Percentiles rank a stretch among this genome's conserved stretches.
Conservation (phyloP, 2,888 invertebrate genomes). For the Rhodophaea formosa region DNA sequence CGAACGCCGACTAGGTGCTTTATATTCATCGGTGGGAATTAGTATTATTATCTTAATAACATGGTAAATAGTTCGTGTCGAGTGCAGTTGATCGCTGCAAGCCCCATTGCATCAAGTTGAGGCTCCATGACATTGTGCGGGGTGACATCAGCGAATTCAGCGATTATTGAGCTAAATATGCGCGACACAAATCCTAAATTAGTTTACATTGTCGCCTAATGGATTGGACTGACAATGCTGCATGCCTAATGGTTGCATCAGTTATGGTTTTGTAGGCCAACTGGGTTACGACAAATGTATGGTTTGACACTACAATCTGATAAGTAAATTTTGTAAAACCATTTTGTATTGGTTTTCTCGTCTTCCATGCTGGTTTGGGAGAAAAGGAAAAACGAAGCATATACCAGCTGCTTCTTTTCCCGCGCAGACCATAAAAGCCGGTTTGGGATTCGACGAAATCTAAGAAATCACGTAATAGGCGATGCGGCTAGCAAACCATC, state of each 20-base stretch:
- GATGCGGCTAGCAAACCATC: too few relatives aligned
- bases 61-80: constrained; percentile 31
- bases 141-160: constrained; percentile 58
- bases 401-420: too few relatives aligned
- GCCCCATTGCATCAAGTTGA: constrained; percentile 39
- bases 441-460: too few relatives aligned
- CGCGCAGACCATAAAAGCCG: too few relatives aligned
- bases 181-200: constrained; percentile 29
- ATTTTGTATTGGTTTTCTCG: too few relatives aligned
- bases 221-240: constrained; percentile 9
- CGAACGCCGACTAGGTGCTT: background rate
- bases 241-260: background rate
- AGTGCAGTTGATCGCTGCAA: constrained; percentile 27
- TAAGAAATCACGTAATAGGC: too few relatives aligned
- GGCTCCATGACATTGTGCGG: constrained; percentile 24
- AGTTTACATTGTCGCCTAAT: constrained; percentile 20
- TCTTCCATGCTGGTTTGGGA: too few relatives aligned
- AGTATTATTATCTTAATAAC: constrained; percentile 32
- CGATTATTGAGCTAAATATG: constrained; percentile 47
- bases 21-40: background rate
- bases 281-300: background rate
- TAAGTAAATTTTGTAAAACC: too few relatives aligned
- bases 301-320: background rate
- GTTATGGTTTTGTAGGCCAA: background rate
- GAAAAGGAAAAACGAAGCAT: too few relatives aligned